Conservation (phyloP, 2,113 vertebrate genomes). For the Caloenas nicobarica region DNA sequence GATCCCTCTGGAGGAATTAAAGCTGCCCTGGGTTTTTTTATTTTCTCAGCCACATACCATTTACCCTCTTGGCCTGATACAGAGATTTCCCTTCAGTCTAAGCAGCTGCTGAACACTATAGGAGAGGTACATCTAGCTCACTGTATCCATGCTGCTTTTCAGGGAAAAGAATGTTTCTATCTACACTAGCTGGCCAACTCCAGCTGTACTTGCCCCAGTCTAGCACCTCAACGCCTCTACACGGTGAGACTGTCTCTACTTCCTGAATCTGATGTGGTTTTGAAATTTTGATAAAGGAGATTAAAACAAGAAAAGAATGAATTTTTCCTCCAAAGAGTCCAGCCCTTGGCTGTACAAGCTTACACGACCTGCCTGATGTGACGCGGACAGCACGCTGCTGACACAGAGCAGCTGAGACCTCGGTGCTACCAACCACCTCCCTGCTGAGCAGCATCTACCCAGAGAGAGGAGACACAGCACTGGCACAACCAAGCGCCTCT, state of each 20-base stretch:
- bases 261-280: background rate
- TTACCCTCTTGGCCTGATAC: background rate
- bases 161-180: background rate
- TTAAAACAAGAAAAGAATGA: background rate
- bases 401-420: background rate
- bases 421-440: background rate
- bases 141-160: background rate
- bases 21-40: background rate
- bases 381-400: rapidly evolving
- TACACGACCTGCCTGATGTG: background rate
- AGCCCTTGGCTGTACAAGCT: background rate
- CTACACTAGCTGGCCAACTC: background rate
- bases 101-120: background rate
- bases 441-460: background rate
- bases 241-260: background rate
- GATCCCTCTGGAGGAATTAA: background rate
- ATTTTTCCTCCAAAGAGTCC: background rate
- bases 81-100: background rate
- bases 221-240: background rate
- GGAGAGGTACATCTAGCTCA: background rate
- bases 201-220: background rate
- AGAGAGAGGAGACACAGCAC: background rate
- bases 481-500: background rate
- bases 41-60: background rate
- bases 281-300: background rate